Evolutionary conservation across 2,888 invertebrate genomes (phyloP).

Genomic region (Hypolimnas misippus): DNA sequence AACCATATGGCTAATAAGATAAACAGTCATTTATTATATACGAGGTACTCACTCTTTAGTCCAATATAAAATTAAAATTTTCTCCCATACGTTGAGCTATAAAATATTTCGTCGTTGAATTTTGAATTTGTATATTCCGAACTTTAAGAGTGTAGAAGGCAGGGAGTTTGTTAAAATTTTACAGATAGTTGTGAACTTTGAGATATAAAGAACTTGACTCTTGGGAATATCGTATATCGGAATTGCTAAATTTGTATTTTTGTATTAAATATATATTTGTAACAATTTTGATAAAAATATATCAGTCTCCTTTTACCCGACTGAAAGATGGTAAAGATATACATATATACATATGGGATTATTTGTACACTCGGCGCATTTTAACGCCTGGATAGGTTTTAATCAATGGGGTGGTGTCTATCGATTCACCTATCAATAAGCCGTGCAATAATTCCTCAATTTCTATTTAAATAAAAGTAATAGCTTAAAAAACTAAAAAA

Average conservation of each 20-base stretch:
- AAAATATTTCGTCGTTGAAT: background rate
- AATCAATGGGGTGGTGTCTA: no score
- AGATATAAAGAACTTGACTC: background rate
- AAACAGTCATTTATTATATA: no score
- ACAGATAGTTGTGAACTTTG: background rate
- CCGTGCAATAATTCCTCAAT: no score
- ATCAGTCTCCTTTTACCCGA: no score
- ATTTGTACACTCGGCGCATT: no score
- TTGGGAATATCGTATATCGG: background rate
- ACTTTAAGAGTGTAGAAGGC: background rate
- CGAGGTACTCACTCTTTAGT: background rate
- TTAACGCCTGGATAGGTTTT: no score
- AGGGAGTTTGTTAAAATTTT: background rate
- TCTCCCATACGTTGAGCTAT: background rate
- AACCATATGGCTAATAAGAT: no score
- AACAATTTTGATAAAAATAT: background rate
- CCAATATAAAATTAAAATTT: background rate
- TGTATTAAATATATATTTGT: background rate
- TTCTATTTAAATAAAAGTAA: no score
- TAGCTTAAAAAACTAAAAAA: no score
- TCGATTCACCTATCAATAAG: no score
- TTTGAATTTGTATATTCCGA: background rate
- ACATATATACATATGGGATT: no score
- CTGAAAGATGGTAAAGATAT: no score
- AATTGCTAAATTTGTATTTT: background rate